phyloP scores from a whole-genome alignment of 2,888 invertebrate species.

The Drosophila lutescens region DNA sequence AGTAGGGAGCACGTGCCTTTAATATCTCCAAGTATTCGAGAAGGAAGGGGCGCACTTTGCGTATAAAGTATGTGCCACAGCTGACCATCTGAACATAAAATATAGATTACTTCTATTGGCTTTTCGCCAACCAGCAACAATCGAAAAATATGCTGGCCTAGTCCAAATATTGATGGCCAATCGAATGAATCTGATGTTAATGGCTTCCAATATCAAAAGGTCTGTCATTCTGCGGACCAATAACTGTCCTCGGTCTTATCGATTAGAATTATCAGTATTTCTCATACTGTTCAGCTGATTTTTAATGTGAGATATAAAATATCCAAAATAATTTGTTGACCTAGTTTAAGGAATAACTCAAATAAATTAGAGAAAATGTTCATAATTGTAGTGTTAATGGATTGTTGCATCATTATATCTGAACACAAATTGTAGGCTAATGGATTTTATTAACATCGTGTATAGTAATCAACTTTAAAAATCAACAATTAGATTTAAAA shows the following conservation, averaged over 20 bases:
- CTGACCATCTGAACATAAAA: slow-evolving; percentile 29
- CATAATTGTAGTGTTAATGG: too few species aligned
- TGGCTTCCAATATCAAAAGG: slow-evolving; percentile 25
- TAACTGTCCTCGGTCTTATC: background rate
- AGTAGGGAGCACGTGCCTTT: slow-evolving; percentile 16
- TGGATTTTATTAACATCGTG: background rate
- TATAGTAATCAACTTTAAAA: background rate
- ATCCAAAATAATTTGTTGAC: background rate
- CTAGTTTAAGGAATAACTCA: background rate
- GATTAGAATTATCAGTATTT: slow-evolving; percentile 1
- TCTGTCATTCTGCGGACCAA: background rate
- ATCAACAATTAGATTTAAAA: background rate
- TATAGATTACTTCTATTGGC: slow-evolving; percentile 26
- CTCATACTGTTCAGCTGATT: too few species aligned
- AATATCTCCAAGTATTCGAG: slow-evolving; percentile 3
- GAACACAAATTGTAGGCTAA: too few species aligned
- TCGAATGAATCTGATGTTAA: slow-evolving; percentile 39
- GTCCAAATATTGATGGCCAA: slow-evolving; percentile 58
- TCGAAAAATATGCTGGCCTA: slow-evolving; percentile 46
- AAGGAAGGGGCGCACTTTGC: background rate
- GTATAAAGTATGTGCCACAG: slow-evolving; percentile 19
- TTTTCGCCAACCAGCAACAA: slow-evolving; percentile 10
- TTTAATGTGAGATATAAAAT: background rate
- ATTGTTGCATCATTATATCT: too few species aligned
- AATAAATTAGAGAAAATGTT: too few species aligned